Evolutionary conservation across 2,888 invertebrate genomes (phyloP), one percentile per base, ranked within the genome.

Genomic region (Sinotaia quadrata): DNA sequence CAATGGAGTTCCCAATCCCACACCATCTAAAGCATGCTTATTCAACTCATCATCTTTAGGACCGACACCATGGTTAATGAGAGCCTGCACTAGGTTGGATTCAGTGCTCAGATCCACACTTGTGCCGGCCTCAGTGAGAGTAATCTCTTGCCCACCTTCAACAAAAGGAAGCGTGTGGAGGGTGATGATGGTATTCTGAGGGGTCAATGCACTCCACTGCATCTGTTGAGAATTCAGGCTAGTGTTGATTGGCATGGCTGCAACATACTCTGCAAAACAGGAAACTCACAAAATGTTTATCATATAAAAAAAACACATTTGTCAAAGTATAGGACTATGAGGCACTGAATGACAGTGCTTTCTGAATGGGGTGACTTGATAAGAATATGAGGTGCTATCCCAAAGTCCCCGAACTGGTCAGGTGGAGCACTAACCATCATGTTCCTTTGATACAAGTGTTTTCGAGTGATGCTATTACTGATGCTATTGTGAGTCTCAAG

Each of bases 151-250:
- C 29, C 65, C 65, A 10, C 65, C 69, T 15, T 66, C 54, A 31
- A 66, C 31, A n/a, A 69, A 69, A 5, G 69, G 69, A 18, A 69
- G 60, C 1, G 69, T 66, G 59, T 66, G 69, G 37, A 69, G 63
- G 37, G 69, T 69, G 29, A 69, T 69, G 65, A 65, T 59, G n/a
- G 69, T 63, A 47, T 66, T 69, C 63, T 69, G 69, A 12, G 60
- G 47, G 12, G 47, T 52, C 33, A 66, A 31, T 15, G 24, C 21
- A 7, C 52, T 49, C 69, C 69, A 66, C 47, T 69, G 69, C 21
- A 52, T 44, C n/a, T 49, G 33, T 10, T 58, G 33, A 12, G 59
- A 15, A 41, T 47, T 52, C 18, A 54, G 31, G 33, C 44, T 29
- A 0, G 65, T 15, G 10, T 24, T 44, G 12, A 41, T 21, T 18